Evolutionary conservation across 2,113 vertebrate genomes (phyloP), one percentile per base, ranked within the genome.

Genomic region (Stegastes partitus): DNA sequence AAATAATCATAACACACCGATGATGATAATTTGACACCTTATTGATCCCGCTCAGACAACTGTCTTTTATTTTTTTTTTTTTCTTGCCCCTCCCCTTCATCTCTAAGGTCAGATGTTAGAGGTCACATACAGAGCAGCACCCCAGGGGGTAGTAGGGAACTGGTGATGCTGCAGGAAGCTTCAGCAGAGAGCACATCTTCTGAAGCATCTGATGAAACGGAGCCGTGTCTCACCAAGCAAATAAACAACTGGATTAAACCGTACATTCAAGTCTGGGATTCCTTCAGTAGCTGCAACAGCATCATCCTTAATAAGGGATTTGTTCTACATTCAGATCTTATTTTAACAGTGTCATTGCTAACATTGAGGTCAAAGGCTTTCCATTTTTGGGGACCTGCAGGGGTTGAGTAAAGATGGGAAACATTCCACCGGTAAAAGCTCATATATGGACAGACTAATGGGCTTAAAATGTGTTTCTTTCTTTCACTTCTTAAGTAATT

Each of bases 1-100:
- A 66, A 86, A 80, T 66, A 68, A 84, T n/a, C n/a, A n/a, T 31
- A 70, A 72, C 9, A 2, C 0, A 9, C 22, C 53, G 34, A 53
- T 68, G 63, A 83, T 64, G 54, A 85, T 67, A 82, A 79, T 18
- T 51, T 61, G 50, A 74, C 58, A 25, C 31, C 23, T 62, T 81
- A 79, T 88, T 73, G 89, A 88, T 88, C 49, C 57, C 63, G 45
- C 62, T 70, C 68, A 49, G 66, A 54, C 26, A 51, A n/a, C 18
- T 12, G 34, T 58, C 25, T 45, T 4, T n/a, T 21, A n/a, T 19
- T 45, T 51, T 68, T 12, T n/a, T 21, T 26, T 19, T 45, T 51
- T 68, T 12, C 6, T 28, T 7, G 1, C 19, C 16, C 22, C 39
- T 18, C 45, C 47, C 47, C 42, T 1, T 4, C 47, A 12, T 15